These are phyloP conservation scores for Caenorhabditis becei DNA, from an alignment of 2,888 invertebrate species.

Conservation along the genomic window DNA sequence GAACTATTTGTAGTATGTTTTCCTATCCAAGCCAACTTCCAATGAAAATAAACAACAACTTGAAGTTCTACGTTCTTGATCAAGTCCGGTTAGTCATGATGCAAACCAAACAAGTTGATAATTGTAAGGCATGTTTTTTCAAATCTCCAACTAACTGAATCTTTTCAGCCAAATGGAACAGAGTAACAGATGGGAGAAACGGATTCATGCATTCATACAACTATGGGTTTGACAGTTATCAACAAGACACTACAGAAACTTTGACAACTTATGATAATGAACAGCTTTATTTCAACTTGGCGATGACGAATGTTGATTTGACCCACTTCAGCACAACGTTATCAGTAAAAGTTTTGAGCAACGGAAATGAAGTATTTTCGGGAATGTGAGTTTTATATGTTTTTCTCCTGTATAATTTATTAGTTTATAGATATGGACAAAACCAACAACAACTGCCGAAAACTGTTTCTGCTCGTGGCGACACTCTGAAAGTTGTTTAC, in stretches of 20 bases:
- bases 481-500: background rate
- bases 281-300: background rate
- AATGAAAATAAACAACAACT: background rate
- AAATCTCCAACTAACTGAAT: background rate
- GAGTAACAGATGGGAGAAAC: background rate
- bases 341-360: background rate
- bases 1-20: background rate
- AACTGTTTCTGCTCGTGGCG: background rate
- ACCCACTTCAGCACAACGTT: background rate
- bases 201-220: background rate
- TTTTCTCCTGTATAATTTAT: background rate
- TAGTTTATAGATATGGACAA: background rate
- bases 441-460: background rate
- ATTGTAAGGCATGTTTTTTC: background rate
- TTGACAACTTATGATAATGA: background rate
- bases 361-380: background rate
- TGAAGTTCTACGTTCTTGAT: background rate
- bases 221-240: background rate
- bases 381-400: background rate
- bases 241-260: background rate
- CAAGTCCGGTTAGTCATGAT: background rate
- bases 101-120: background rate
- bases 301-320: background rate
- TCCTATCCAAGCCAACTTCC: background rate
- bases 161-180: background rate